These are phyloP conservation scores for Mus spretus DNA, from an alignment of 2,797 vertebrate species.

Conservation along the genomic window DNA sequence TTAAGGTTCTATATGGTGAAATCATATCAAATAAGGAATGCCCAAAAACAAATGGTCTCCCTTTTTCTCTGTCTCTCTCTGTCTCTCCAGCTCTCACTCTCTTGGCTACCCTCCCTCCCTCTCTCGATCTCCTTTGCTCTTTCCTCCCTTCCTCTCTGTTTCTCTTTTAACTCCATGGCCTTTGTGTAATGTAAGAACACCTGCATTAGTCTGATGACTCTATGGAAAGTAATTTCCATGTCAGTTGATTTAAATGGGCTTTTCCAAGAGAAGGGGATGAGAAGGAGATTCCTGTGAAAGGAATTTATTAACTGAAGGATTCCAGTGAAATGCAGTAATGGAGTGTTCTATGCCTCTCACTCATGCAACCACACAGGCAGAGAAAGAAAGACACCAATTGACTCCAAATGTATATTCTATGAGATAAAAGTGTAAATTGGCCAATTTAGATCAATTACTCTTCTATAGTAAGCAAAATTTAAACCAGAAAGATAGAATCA, in stretches of 20 bases:
- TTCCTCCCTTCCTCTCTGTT: not conserved
- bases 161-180: not conserved
- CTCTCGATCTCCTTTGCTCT: not conserved
- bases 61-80: not conserved
- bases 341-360: not conserved
- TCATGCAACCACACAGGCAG: not conserved
- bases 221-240: not conserved
- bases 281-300: constrained; percentile 15
- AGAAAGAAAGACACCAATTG: not conserved
- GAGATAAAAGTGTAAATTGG: not conserved
- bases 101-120: not conserved
- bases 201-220: not conserved
- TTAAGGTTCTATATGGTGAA: not conserved
- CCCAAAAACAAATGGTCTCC: not conserved
- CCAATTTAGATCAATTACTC: not conserved
- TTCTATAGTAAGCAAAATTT: not conserved
- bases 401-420: not conserved
- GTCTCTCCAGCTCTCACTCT: not conserved
- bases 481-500: not conserved
- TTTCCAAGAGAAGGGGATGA: not conserved
- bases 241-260: not conserved
- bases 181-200: not conserved
- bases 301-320: not conserved
- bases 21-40: not conserved
- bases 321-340: not conserved